phyloP scores from a whole-genome alignment of 1,140 invertebrate species.

The Oscheius sp. region DNA sequence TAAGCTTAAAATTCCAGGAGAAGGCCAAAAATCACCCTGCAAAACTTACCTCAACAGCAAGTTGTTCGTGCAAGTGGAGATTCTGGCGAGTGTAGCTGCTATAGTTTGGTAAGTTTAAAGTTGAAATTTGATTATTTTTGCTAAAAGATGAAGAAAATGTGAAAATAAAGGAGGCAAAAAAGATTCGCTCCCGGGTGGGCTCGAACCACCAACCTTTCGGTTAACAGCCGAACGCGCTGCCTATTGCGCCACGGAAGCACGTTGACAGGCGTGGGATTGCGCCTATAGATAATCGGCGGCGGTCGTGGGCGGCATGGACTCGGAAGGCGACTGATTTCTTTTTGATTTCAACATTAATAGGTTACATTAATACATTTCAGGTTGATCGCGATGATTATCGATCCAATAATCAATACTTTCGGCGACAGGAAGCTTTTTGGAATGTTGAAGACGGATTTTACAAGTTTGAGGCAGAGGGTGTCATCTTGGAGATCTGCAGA shows the following conservation, averaged over 20 bases:
- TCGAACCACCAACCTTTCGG: constrained; percentile 49
- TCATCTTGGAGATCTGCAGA: background rate
- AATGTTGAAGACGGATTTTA: background rate
- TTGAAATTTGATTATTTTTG: background rate
- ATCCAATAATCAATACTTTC: constrained; percentile 29
- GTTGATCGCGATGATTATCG: constrained; percentile 30
- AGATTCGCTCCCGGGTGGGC: constrained; percentile 41
- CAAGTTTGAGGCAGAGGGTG: background rate
- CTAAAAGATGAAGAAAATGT: too few relatives aligned
- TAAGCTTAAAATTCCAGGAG: constrained; percentile 19
- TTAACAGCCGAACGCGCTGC: constrained; percentile 49
- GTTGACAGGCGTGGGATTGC: too few relatives aligned
- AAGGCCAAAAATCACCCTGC: constrained; percentile 38
- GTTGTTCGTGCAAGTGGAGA: constrained; percentile 44
- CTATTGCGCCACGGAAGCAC: constrained; percentile 36
- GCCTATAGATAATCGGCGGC: background rate
- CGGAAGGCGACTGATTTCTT: background rate
- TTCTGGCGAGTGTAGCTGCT: constrained; percentile 42
- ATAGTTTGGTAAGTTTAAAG: constrained; percentile 35
- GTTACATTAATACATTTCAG: constrained; percentile 20
- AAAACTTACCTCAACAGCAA: constrained; percentile 41
- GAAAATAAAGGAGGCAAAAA: too few relatives aligned
- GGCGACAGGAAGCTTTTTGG: constrained; percentile 14
- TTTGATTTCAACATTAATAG: background rate
- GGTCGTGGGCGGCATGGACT: too few relatives aligned